Evolutionary conservation across 1,140 invertebrate genomes (phyloP).

Genomic region (Lepidurus packardi): DNA sequence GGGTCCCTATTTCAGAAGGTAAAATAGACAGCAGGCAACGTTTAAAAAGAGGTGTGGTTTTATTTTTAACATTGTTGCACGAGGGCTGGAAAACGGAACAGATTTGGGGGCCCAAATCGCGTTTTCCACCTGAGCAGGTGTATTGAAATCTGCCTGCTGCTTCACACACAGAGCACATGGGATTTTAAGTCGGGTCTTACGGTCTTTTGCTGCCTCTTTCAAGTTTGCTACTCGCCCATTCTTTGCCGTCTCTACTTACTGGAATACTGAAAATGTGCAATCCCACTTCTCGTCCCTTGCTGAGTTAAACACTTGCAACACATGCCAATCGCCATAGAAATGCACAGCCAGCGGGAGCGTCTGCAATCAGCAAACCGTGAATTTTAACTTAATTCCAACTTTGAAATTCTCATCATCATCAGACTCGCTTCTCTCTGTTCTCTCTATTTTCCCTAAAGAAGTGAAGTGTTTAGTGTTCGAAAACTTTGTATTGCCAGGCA

Average conservation of each 20-base stretch:
- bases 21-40: neutral
- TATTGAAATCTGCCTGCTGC: slow-evolving; percentile 18
- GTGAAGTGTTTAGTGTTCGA: neutral
- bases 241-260: slow-evolving; percentile 15
- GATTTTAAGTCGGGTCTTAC: slow-evolving; percentile 21
- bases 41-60: slow-evolving; percentile 6
- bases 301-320: slow-evolving; percentile 15
- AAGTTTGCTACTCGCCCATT: slow-evolving; percentile 4
- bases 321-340: neutral
- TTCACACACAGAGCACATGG: slow-evolving; percentile 1
- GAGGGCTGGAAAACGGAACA: slow-evolving; percentile 11
- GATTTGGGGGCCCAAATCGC: neutral
- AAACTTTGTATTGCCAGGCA: neutral
- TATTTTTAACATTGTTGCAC: slow-evolving; percentile 5
- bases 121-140: slow-evolving; percentile 17
- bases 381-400: slow-evolving; percentile 3
- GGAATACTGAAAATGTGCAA: slow-evolving; percentile 19
- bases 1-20: too few species aligned
- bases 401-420: neutral
- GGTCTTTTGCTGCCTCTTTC: slow-evolving; percentile 17
- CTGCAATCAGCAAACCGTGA: slow-evolving; percentile 11
- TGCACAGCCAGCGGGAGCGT: slow-evolving; percentile 5
- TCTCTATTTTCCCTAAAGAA: neutral
- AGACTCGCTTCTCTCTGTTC: neutral
- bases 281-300: slow-evolving; percentile 12